Evolutionary conservation across 2,797 vertebrate genomes (phyloP).

Genomic region (Chromobotia macracanthus): DNA sequence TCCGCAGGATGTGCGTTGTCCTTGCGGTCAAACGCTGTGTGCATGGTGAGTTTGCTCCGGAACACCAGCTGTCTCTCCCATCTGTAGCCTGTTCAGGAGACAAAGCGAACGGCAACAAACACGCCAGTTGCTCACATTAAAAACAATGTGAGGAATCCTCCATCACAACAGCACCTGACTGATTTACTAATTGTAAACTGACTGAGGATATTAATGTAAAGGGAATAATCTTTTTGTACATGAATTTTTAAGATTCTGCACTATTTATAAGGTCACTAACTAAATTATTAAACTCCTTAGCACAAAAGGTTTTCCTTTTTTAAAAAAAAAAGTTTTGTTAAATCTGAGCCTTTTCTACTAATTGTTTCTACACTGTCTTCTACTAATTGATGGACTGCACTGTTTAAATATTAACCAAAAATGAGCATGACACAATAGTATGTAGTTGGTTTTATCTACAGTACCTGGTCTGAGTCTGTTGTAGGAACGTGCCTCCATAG

Average conservation of each 20-base stretch:
- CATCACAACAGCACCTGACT: neutral
- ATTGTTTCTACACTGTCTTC: no score
- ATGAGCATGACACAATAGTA: neutral
- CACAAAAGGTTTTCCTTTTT: no score
- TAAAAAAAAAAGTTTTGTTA: no score
- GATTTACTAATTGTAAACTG: no score
- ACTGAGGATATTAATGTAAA: no score
- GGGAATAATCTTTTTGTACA: no score
- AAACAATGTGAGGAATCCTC: constrained; percentile 11
- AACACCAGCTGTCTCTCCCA: constrained; percentile 99
- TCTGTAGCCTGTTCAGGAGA: constrained; percentile 83
- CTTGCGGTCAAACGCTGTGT: constrained; percentile 96
- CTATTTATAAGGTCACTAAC: no score
- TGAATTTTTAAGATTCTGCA: no score
- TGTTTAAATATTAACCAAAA: no score
- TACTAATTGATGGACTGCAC: no score
- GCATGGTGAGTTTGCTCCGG: constrained; percentile 98
- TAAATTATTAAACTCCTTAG: no score
- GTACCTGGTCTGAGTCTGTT: constrained; percentile 92
- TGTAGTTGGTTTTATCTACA: neutral
- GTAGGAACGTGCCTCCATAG: constrained; percentile 81
- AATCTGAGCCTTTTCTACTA: no score
- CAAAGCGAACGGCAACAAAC: constrained; percentile 27
- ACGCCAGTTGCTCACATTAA: constrained; percentile 43
- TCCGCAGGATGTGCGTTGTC: constrained; percentile 97